Percentiles rank a stretch among this genome's conserved stretches.
Evolutionary conservation across 2,797 vertebrate genomes (phyloP).

Genomic region (Eulemur albifrons): DNA sequence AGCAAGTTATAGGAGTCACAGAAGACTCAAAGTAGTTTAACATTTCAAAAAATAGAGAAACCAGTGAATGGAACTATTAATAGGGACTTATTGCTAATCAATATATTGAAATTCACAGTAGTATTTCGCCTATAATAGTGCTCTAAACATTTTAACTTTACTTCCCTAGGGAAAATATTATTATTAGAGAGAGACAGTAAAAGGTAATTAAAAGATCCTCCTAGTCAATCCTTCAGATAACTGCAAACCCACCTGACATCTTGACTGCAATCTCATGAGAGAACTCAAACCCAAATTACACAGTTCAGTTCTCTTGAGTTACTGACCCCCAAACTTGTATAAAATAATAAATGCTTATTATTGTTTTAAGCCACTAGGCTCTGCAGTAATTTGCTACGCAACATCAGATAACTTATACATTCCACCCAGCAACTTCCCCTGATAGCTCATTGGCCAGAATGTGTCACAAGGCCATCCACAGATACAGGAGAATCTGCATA

Average conservation of each 20-base stretch:
- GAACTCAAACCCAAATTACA: neutral
- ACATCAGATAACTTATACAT: neutral
- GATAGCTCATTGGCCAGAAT: neutral
- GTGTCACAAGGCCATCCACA: neutral
- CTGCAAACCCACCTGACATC: neutral
- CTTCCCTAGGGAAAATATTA: neutral
- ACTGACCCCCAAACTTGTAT: neutral
- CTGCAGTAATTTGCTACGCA: neutral
- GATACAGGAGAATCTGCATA: neutral
- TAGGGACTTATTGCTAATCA: neutral
- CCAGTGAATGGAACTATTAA: neutral
- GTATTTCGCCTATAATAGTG: neutral
- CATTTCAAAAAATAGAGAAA: slow-evolving; percentile 16
- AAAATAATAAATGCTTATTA: neutral
- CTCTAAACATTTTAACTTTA: neutral
- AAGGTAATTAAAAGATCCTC: neutral
- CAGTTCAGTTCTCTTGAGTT: neutral
- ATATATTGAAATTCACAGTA: neutral
- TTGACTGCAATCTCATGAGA: neutral
- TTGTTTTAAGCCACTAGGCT: slow-evolving; percentile 15
- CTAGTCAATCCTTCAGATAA: neutral
- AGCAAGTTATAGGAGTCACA: neutral
- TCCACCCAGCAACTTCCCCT: neutral
- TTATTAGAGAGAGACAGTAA: neutral
- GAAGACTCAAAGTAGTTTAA: neutral